Base-by-base conservation (phyloP, 2,113 vertebrate genomes). In the Caretta caretta region DNA sequence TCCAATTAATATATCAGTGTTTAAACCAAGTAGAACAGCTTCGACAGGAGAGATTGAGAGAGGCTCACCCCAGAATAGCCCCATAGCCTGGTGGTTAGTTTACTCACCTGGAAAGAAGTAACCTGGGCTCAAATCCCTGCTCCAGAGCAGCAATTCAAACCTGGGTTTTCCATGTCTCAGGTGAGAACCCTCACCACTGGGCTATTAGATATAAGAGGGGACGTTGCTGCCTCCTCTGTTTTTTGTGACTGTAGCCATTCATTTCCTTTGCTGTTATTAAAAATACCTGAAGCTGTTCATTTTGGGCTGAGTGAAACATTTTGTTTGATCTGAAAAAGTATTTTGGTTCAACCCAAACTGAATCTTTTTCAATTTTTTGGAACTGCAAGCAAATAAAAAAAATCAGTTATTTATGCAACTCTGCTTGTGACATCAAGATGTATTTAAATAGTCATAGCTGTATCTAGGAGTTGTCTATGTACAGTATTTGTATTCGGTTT, bases 401-500 rank as follows among this genome's bases (percentile, higher is more conserved):
- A 69, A 38, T 69, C 65, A 69, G 17, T 72, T n/a, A 38, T 72
- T 72, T 72, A 17, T 72, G 35, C 17, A 72, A 10, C 9, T 65
- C 31, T 72, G 31, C 62, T n/a, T 69, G 50, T 82, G 11, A 4
- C 93, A 24, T 93, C 20, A 84, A 78, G 48, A n/a, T 56, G 1
- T 46, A 42, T 83, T 88, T 62, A 75, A 83, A 1, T 78, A 38
- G 20, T 82, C 22, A 29, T 51, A 46, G 20, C 6, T 0, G 0
- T 89, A 17, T 56, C 54, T 93, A 82, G 29, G 24, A 93, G 8
- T 49, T 17, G 84, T 94, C 93, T 82, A 93, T 56, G 59, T 86
- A 46, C 50, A n/a, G 5, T 95, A 6, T 83, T 80, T 75, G 62
- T 97, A 46, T 65, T 97, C 56, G 90, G 84, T 93, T 86, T 78